Evolutionary conservation across 2,797 vertebrate genomes (phyloP).

Genomic region (Ptychobarbus kaznakovi): DNA sequence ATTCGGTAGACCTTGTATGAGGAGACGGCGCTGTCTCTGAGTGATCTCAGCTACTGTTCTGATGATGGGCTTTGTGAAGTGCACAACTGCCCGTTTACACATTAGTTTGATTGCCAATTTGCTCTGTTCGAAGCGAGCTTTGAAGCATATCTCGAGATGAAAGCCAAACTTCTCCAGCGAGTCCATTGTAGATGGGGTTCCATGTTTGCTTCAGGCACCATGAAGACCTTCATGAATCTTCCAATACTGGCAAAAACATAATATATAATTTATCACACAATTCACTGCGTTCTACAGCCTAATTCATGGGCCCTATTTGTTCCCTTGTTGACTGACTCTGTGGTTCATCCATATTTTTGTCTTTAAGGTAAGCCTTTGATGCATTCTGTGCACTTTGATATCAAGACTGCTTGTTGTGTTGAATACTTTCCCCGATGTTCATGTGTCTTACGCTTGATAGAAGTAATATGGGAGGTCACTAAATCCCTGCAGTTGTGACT

Average conservation of each 20-base stretch:
- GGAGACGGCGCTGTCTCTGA: constrained; percentile 58
- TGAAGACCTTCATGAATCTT: constrained; percentile 67
- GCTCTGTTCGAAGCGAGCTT: constrained; percentile 71
- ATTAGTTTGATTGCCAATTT: constrained; percentile 80
- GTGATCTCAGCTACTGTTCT: constrained; percentile 71
- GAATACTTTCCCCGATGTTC: constrained; percentile 55
- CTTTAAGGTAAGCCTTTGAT: constrained; percentile 67
- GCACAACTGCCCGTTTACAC: constrained; percentile 73
- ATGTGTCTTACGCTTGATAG: constrained; percentile 42
- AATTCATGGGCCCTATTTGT: constrained; percentile 56
- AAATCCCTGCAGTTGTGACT: constrained; percentile 34
- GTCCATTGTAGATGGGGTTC: constrained; percentile 71
- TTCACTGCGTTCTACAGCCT: constrained; percentile 65
- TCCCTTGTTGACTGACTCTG: constrained; percentile 64
- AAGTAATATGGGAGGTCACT: constrained; percentile 35
- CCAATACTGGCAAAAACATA: constrained; percentile 68
- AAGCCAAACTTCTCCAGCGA: constrained; percentile 76
- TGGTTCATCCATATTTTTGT: constrained; percentile 58
- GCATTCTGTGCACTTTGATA: constrained; percentile 71
- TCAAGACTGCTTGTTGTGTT: constrained; percentile 47
- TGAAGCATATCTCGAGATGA: constrained; percentile 77
- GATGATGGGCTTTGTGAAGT: constrained; percentile 72
- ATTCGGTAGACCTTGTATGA: constrained; percentile 65
- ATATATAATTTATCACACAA: constrained; percentile 79
- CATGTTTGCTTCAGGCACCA: constrained; percentile 73